Conservation (phyloP, 35 echinoderm and acorn worm genomes). For the Strongylocentrotus purpuratus region DNA sequence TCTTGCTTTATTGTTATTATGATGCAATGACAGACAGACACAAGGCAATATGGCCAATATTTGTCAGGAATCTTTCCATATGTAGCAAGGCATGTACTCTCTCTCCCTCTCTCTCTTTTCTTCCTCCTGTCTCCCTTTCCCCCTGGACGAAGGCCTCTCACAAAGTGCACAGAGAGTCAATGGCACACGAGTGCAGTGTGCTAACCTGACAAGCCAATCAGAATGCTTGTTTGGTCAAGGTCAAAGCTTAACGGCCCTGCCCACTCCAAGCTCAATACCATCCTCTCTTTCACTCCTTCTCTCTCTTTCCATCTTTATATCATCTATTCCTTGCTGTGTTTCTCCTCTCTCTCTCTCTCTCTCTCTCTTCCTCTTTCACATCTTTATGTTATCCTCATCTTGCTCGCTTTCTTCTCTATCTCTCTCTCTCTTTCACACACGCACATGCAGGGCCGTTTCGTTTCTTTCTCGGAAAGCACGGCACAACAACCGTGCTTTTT, state of each 20-base stretch:
- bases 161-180: slow-evolving; percentile 33
- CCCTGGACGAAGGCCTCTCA: neutral
- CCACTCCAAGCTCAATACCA: neutral
- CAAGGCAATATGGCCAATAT: neutral
- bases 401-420: neutral
- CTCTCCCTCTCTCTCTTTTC: neutral
- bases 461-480: neutral
- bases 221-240: slow-evolving; percentile 27
- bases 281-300: neutral
- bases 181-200: slow-evolving; percentile 29
- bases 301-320: neutral
- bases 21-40: neutral
- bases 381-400: neutral
- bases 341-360: neutral
- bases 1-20: slow-evolving; percentile 6
- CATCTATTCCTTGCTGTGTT: neutral
- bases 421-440: neutral
- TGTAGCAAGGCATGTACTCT: neutral
- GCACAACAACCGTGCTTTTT: neutral
- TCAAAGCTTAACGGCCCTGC: neutral
- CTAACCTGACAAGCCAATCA: neutral
- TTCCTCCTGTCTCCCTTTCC: neutral
- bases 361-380: neutral
- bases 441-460: neutral
- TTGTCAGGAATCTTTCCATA: neutral